Evolutionary conservation across 2,113 vertebrate genomes (phyloP), one percentile per base, ranked within the genome.

Genomic region (Platysteira castanea): DNA sequence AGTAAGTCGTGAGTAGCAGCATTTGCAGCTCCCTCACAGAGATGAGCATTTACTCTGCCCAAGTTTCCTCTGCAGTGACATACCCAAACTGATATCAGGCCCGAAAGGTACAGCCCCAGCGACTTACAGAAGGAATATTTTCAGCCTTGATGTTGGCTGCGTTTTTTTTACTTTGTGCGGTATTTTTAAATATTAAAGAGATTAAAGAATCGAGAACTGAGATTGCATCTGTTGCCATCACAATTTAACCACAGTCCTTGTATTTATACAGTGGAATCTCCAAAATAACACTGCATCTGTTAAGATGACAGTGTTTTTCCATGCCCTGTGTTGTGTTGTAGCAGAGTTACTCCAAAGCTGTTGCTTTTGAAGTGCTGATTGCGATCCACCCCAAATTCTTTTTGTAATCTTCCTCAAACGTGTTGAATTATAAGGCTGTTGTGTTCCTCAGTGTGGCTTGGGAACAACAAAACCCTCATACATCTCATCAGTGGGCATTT

Each of bases 221-320:
- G 92, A 93, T 85, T 65, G 80, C 93, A 96, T 96, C 94, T 96
- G 95, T 94, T 94, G 88, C 88, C 92, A 96, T 94, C 96, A 94
- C 89, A 85, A 87, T 93, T 96, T 93, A 94, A 95, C 91, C 93
- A 84, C 94, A 92, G 92, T 47, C 91, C 93, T 74, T 90, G 89
- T 93, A 95, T 95, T 95, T 95, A 95, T 96, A 96, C 95, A 96
- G 94, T 53, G 61, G 90, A 96, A 95, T 96, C 85, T 96, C 95
- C 93, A 96, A 96, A 97, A 96, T 95, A 97, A 96, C 87, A 94
- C 57, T 59, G 91, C 95, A 95, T 96, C 96, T 96, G 95, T 95
- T 96, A 87, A 95, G 90, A 93, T 95, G 96, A 97, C 95, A 39
- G 54, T 77, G 76, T 94, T 96, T 96, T 96, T 95, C 94, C 95